Percentiles rank a stretch among this genome's conserved stretches.
Evolutionary conservation across 2,113 vertebrate species (phyloP).

Genomic region (Syngnathoides biaculeatus): DNA sequence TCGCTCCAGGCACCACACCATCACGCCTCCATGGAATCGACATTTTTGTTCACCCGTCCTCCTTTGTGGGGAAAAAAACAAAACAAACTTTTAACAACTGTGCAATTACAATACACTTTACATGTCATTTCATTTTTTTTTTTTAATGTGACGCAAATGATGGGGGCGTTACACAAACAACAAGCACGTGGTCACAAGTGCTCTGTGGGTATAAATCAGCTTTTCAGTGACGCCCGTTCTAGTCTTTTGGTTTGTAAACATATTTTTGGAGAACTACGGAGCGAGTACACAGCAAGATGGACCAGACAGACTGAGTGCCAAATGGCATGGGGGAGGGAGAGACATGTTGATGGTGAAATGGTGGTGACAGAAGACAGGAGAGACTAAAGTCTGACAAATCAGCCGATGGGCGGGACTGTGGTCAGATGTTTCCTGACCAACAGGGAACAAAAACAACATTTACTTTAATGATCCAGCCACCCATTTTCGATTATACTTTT

Average conservation of each 20-base stretch:
- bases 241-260: constrained; percentile 51
- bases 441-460: constrained; percentile 47
- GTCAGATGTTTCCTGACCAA: constrained; percentile 18
- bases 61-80: constrained; percentile 23
- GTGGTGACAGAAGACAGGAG: constrained; percentile 43
- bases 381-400: constrained; percentile 38
- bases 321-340: constrained; percentile 13
- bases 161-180: constrained; percentile 33
- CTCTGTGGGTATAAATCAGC: constrained; percentile 23
- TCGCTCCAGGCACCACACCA: constrained; percentile 19
- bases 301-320: constrained; percentile 17
- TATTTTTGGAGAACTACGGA: constrained; percentile 30
- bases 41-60: constrained; percentile 42
- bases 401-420: constrained; percentile 32
- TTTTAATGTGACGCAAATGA: constrained; percentile 22
- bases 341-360: background rate
- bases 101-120: constrained; percentile 16
- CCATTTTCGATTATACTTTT: background rate
- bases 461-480: constrained; percentile 1
- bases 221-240: constrained; percentile 37
- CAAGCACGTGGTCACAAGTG: constrained; percentile 11
- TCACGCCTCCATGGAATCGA: constrained; percentile 34
- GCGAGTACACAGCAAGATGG: constrained; percentile 12
- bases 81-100: constrained; percentile 29
- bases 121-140: constrained; percentile 15